Evolutionary conservation across 2,113 vertebrate species (phyloP).

Genomic region (Chaenogobius annularis): DNA sequence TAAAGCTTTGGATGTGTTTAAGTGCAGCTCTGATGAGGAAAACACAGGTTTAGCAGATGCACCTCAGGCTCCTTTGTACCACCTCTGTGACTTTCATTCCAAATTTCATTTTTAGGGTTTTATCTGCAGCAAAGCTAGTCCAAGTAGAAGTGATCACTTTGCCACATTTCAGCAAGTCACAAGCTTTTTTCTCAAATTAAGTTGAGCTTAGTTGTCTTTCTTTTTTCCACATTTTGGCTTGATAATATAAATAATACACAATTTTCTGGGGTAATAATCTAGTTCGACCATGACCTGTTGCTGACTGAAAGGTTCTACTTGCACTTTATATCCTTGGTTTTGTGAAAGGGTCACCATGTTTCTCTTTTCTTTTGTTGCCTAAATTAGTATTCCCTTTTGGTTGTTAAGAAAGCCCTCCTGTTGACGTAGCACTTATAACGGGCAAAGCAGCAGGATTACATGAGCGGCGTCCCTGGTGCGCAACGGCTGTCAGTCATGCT

Average conservation of each 20-base stretch:
- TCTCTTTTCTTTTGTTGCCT: not conserved
- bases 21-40: not conserved
- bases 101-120: not conserved
- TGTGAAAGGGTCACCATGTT: not conserved
- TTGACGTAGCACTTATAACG: constrained; percentile 65
- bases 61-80: not conserved
- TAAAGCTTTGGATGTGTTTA: constrained; percentile 2
- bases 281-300: not conserved
- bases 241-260: not conserved
- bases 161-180: not conserved
- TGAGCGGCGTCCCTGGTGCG: constrained; percentile 42
- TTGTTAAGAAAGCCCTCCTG: constrained; percentile 7
- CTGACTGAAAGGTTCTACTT: not conserved
- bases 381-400: constrained; percentile 24
- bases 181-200: constrained; percentile 1
- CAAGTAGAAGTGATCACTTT: not conserved
- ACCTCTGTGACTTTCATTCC: not conserved
- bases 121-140: not conserved
- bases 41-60: constrained; percentile 5
- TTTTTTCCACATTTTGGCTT: not conserved
- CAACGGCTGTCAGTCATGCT: constrained; percentile 55
- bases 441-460: constrained; percentile 60
- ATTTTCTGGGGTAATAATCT: not conserved
- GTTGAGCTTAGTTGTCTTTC: not conserved
- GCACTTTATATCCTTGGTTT: not conserved